phyloP scores from a whole-genome alignment of 2,113 vertebrate species.

The Cygnus atratus region DNA sequence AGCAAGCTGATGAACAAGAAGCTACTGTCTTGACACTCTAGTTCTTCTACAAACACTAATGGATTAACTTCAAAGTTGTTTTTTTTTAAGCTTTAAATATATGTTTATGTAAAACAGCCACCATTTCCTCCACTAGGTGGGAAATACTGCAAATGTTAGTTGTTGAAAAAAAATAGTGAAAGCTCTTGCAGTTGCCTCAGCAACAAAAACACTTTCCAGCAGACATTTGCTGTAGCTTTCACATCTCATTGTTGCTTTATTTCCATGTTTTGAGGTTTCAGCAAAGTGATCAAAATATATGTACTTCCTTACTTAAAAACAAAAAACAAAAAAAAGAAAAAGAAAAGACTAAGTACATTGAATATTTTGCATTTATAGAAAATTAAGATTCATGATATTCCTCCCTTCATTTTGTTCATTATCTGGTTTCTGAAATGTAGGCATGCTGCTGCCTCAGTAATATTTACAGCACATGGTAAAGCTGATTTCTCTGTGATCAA shows the following conservation, averaged over 20 bases:
- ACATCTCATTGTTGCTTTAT: background rate
- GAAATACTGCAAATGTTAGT: conserved; percentile 5
- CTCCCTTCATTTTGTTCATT: conserved; percentile 32
- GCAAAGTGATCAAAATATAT: conserved; percentile 48
- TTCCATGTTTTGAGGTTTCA: conserved; percentile 28
- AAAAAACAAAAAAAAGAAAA: background rate
- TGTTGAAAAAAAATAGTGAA: background rate
- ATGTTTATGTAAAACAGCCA: conserved; percentile 26
- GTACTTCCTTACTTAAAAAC: background rate
- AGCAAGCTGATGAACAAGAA: background rate
- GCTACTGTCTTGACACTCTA: background rate
- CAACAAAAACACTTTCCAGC: conserved; percentile 4
- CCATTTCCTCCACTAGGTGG: background rate
- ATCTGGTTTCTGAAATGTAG: conserved; percentile 16
- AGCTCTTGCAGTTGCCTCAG: conserved; percentile 29
- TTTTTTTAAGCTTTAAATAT: conserved; percentile 30
- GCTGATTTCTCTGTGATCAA: conserved; percentile 49
- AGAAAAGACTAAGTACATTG: background rate
- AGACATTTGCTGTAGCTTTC: background rate
- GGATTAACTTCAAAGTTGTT: background rate
- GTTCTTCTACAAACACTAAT: background rate
- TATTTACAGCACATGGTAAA: conserved; percentile 52
- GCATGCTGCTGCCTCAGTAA: conserved; percentile 33
- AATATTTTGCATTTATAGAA: conserved; percentile 12
- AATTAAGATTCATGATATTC: background rate